These are phyloP conservation scores for Idaea straminata DNA, from an alignment of 2,888 invertebrate species.

Conservation along the genomic window DNA sequence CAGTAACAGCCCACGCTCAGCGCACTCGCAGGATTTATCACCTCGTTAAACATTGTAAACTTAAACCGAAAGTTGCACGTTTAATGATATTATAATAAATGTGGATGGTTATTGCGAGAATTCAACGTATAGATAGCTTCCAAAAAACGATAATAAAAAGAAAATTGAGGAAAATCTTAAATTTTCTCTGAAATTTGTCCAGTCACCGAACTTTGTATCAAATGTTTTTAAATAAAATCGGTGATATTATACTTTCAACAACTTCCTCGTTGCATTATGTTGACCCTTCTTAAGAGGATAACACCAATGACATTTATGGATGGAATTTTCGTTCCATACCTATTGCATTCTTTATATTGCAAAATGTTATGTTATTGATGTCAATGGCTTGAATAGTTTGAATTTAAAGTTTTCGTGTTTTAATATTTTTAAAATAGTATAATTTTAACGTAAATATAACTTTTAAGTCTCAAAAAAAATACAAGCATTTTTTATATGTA, in stretches of 20 bases:
- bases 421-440: too few species aligned
- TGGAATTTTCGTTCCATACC: too few species aligned
- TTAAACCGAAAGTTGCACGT: not conserved
- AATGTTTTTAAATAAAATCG: not conserved
- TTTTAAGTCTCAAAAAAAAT: too few species aligned
- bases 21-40: not conserved
- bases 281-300: not conserved
- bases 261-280: not conserved
- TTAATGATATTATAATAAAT: not conserved
- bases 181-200: not conserved
- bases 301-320: too few species aligned
- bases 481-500: too few species aligned
- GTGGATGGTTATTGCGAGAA: not conserved
- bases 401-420: too few species aligned
- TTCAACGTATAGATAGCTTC: not conserved
- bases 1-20: not conserved
- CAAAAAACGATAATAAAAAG: not conserved
- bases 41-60: not conserved
- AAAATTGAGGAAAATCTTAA: not conserved
- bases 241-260: not conserved
- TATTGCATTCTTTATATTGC: too few species aligned
- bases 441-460: too few species aligned
- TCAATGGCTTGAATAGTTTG: too few species aligned
- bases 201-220: not conserved
- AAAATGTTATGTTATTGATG: too few species aligned